Evolutionary conservation across 2,797 vertebrate species (phyloP), one percentile per base, ranked within the genome.

Genomic region (Gallirallus australis): DNA sequence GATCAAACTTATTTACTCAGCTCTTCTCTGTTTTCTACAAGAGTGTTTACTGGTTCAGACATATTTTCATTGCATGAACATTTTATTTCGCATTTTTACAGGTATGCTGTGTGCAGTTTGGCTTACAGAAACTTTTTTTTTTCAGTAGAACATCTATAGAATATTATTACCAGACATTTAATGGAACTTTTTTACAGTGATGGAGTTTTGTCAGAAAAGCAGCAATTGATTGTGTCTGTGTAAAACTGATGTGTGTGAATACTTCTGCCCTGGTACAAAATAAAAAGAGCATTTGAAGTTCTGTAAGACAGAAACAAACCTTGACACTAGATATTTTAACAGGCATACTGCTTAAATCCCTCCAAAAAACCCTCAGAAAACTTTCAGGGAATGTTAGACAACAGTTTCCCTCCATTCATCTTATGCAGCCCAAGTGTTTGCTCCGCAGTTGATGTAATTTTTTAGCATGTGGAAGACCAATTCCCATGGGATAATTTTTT

Each of bases 31-130:
- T 80, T 77, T 73, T 72, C 25, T 54, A 59, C 28, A 78, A 9
- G 33, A 54, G 6, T 75, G 20, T 87, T 82, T 92, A 63, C 79
- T 18, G 53, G 16, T 83, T 89, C 27, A 27, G 63, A 65, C 40
- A 52, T 28, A 31, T 83, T 96, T 95, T 68, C 66, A 64, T 72
- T 69, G 68, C 73, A 82, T 69, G 94, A 89, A 20, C 71, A 45
- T 66, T 97, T 96, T 90, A 87, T 96, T 89, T 93, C 59, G 45
- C 79, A 61, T 95, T 95, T 94, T 73, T 92, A 71, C 57, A 70
- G 48, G 66, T n/a, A 42, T 0, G 3, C 40, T 85, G n/a, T 83
- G 76, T 79, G 88, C 56, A 85, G 75, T 92, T 92, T 80, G 79
- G 50, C 69, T 93, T 79, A 54, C 24, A 91, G 84, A 93, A 92